Base-by-base conservation (phyloP, 2,113 vertebrate genomes). In the Carettochelys insculpta region DNA sequence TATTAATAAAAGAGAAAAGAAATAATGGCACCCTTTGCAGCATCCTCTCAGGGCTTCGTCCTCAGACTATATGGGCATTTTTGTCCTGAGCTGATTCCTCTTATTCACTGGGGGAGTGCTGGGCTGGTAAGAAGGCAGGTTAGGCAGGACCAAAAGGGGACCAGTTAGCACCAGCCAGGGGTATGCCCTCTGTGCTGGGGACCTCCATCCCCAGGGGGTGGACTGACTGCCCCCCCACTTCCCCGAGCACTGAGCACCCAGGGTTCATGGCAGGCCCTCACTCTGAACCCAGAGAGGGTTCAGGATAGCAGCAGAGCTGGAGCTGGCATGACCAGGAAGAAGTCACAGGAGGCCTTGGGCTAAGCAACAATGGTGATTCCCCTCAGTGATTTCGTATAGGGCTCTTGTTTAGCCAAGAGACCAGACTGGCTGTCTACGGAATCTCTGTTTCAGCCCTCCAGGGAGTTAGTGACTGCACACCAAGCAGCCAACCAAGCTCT, bases 21-120 rank as follows among this genome's bases (percentile, higher is more conserved):
- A 88, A 56, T 0, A 0, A 25, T 10, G 22, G n/a, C n/a, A n/a
- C 68, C 56, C 54, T 81, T 80, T 82, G 14, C 92, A 86, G 54
- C 79, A 94, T 22, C 71, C 78, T 78, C 91, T 85, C 89, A 95
- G 95, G 90, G 81, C 85, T 92, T 12, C 71, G 14, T 1, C 71
- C n/a, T 68, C 89, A 92, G 56, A 25, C 52, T 47, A 80, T 8
- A 1, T 17, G 38, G 54, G 73, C 52, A 80, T 25, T 48, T 61
- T 19, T 27, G 31, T 48, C 6, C 24, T 20, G 41, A 27, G 41
- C 38, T 5, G 25, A 43, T 45, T 9, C 38, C 8, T 27, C 24
- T 13, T 25, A 73, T 22, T 12, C 5, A 12, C 11, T 12, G 6
- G 25, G 20, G 24, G 71, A 43, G 41, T 41, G 5, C 9, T 13